A percentile compares a stretch with the other conserved stretches of the same genome.
Conservation (phyloP, 2,888 invertebrate species). For the Amiota communis region DNA sequence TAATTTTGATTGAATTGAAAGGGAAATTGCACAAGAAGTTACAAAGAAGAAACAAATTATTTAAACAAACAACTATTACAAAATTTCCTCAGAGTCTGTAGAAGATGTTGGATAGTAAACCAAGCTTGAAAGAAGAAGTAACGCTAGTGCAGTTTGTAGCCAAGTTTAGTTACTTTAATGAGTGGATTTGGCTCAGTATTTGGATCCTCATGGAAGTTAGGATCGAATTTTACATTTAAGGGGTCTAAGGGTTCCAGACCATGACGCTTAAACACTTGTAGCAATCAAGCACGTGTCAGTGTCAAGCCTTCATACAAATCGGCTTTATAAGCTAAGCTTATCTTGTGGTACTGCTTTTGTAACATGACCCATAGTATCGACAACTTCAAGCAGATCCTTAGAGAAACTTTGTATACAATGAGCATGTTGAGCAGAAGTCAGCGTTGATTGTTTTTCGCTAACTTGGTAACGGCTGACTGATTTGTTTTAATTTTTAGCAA, state of each 20-base stretch:
- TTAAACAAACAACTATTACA: too few relatives aligned
- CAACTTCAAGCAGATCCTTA: conserved; percentile 96
- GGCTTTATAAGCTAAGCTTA: conserved; percentile 79
- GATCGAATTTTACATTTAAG: conserved; percentile 94
- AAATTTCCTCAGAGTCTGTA: too few relatives aligned
- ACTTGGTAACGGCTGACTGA: too few relatives aligned
- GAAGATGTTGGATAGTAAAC: too few relatives aligned
- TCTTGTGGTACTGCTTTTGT: conserved; percentile 90
- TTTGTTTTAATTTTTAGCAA: too few relatives aligned
- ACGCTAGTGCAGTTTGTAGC: conserved; percentile 94
- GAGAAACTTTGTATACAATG: conserved; percentile 98
- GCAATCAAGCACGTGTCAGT: conserved; percentile 90
- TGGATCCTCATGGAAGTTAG: conserved; percentile 93
- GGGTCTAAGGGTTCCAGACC: conserved; percentile 92
- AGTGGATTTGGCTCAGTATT: conserved; percentile 90
- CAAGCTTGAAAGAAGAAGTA: too few relatives aligned
- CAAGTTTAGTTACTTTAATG: conserved; percentile 94
- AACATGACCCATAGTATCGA: conserved; percentile 90
- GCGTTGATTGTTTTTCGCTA: too few relatives aligned
- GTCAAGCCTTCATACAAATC: conserved; percentile 90
- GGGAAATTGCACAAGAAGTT: not conserved
- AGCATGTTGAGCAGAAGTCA: too few relatives aligned
- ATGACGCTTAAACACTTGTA: conserved; percentile 91
- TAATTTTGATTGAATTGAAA: too few relatives aligned
- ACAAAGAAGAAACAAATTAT: too few relatives aligned